Base-by-base conservation (phyloP, 2,888 invertebrate species). In the Omphaloscelis lunosa region DNA sequence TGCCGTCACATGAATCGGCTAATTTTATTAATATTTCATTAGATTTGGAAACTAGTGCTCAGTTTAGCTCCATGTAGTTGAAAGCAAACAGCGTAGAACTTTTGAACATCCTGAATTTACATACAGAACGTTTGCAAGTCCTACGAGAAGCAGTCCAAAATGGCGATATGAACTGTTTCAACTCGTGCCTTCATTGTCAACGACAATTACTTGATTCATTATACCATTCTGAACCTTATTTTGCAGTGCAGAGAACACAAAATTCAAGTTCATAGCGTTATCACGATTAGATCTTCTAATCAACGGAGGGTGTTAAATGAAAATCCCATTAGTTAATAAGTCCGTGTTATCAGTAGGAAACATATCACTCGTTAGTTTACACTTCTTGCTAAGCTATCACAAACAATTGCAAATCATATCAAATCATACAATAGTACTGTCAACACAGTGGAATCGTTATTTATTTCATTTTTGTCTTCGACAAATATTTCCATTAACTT, bases 251-350 rank as follows among this genome's bases (percentile, higher is more conserved):
- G 3, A 77, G 41, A 61, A 34, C 12, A 11, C n/a, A 56, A 45
- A 45, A 51, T 45, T 1, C 0, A 29, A 59, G 1, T 53, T 23
- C 15, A 20, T 15, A n/a, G 6, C 11, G n/a, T 27, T 71, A 71
- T 74, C 74, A 1, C 15, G 56, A 34, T 29, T 67, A 79, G 48
- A 74, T 68, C 58, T 62, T 59, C 41, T 75, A 68, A 69, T 72
- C 72, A 85, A 61, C 23, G 41, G 17, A 65, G 56, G 81, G 68
- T 80, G 15, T 81, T 53, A 81, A 81, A 84, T 84, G 51, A 75
- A 80, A 85, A 75, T 62, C 56, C 70, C 62, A 65, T 77, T 65
- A 69, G 73, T 75, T 45, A 76, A 79, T 66, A 75, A 76, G 59
- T 80, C 48, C 61, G 39, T 82, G 82, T 76, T 70, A 76, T 80